phyloP scores from a whole-genome alignment of 2,113 vertebrate species.

The Myrmecophaga tridactyla region DNA sequence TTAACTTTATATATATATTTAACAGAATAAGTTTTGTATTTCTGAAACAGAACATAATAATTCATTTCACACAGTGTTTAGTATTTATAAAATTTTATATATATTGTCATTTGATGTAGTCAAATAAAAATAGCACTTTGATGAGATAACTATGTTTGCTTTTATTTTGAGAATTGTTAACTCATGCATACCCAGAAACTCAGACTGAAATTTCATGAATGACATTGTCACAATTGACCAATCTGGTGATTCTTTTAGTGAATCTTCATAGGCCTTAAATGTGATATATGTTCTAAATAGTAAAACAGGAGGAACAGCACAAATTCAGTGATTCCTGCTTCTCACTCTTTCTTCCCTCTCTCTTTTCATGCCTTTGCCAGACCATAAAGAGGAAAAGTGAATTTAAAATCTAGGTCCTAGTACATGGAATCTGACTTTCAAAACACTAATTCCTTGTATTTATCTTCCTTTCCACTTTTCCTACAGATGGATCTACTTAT shows the following conservation, averaged over 20 bases:
- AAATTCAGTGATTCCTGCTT: background rate
- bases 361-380: accelerated
- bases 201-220: background rate
- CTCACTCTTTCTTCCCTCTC: background rate
- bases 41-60: background rate
- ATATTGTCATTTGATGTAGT: background rate
- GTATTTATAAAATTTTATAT: background rate
- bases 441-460: too few relatives aligned
- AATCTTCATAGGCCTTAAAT: background rate
- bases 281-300: accelerated
- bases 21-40: background rate
- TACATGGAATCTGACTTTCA: background rate
- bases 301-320: too few relatives aligned
- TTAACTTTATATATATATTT: too few relatives aligned
- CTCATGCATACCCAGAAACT: background rate
- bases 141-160: background rate
- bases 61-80: too few relatives aligned
- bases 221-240: background rate
- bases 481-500: too few relatives aligned
- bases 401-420: background rate
- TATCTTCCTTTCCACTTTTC: too few relatives aligned
- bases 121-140: background rate
- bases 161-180: background rate
- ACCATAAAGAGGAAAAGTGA: background rate
- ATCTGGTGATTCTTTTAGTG: too few relatives aligned